Percentiles rank a stretch among this genome's conserved stretches.
These are phyloP conservation scores for Hypothenemus hampei DNA, from an alignment of 1,140 invertebrate genomes.

Conservation along the genomic window DNA sequence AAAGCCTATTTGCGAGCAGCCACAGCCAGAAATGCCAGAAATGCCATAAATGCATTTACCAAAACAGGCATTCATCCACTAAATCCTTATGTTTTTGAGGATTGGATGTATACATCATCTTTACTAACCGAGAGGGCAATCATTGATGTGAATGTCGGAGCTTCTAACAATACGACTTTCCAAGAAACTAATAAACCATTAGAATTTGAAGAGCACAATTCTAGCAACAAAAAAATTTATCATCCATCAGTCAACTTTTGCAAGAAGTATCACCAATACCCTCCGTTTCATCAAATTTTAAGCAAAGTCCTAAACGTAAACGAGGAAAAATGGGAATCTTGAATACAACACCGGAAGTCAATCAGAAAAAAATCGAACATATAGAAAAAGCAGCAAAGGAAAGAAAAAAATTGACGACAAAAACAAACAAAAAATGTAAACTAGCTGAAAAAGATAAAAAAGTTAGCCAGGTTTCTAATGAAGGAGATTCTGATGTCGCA, in stretches of 20 bases:
- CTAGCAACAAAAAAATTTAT: background rate
- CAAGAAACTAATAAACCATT: background rate
- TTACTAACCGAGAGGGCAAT: conserved; percentile 3
- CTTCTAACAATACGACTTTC: background rate
- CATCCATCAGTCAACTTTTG: background rate
- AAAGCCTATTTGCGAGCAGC: conserved; percentile 38
- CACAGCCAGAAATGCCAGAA: conserved; percentile 32
- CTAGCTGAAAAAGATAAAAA: conserved; percentile 2
- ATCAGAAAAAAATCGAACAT: background rate
- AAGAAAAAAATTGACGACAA: conserved; percentile 1
- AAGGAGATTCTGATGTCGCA: too few relatives aligned
- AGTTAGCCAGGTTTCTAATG: background rate
- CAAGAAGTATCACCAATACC: conserved; percentile 5
- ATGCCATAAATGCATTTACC: conserved; percentile 10
- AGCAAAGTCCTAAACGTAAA: conserved; percentile 1
- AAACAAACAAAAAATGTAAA: conserved; percentile 2
- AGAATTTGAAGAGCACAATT: background rate
- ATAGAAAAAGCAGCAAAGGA: background rate
- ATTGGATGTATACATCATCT: conserved; percentile 11
- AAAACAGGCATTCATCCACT: conserved; percentile 22
- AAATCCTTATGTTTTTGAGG: conserved; percentile 22
- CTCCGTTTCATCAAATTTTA: conserved; percentile 1
- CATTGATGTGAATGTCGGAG: background rate
- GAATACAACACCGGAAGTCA: conserved; percentile 3
- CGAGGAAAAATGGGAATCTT: conserved; percentile 5